Percentiles rank a stretch among this genome's conserved stretches.
Conservation (phyloP, 2,113 vertebrate species). For the Ondatra zibethicus region DNA sequence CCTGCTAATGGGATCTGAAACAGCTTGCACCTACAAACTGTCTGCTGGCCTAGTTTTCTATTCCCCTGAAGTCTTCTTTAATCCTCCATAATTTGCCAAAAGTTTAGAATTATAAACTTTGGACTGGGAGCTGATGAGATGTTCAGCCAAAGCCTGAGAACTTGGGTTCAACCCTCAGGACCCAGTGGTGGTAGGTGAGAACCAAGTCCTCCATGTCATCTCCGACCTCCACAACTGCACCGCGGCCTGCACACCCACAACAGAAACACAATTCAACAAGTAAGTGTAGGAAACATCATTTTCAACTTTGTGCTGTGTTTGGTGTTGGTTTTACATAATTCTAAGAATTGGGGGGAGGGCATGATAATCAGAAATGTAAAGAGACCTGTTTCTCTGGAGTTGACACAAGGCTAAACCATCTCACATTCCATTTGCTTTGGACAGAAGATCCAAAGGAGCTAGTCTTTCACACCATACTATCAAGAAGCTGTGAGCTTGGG, state of each 20-base stretch:
- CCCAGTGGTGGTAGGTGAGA: neutral
- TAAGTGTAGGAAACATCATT: neutral
- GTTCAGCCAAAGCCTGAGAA: neutral
- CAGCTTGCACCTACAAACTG: constrained; percentile 43
- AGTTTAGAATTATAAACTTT: constrained; percentile 23
- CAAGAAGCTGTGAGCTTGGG: neutral
- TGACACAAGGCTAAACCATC: neutral
- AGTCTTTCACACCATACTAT: neutral
- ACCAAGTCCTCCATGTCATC: neutral
- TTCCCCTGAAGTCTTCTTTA: constrained; percentile 18
- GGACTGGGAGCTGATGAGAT: neutral
- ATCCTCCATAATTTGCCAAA: constrained; percentile 13
- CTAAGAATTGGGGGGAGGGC: neutral
- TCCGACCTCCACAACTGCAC: neutral
- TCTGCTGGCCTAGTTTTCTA: constrained; percentile 6
- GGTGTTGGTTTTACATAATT: constrained; percentile 42
- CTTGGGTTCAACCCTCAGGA: neutral
- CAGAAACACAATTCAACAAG: neutral
- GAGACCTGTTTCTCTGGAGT: neutral
- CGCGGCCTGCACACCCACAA: too few relatives aligned
- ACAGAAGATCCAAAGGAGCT: neutral
- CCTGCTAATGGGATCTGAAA: constrained; percentile 23
- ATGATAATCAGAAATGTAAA: neutral
- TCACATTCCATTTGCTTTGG: neutral
- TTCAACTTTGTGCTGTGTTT: neutral